A percentile compares a stretch with the other conserved stretches of the same genome.
These are phyloP conservation scores for Labeo catla DNA, from an alignment of 2,113 vertebrate species.

Conservation along the genomic window DNA sequence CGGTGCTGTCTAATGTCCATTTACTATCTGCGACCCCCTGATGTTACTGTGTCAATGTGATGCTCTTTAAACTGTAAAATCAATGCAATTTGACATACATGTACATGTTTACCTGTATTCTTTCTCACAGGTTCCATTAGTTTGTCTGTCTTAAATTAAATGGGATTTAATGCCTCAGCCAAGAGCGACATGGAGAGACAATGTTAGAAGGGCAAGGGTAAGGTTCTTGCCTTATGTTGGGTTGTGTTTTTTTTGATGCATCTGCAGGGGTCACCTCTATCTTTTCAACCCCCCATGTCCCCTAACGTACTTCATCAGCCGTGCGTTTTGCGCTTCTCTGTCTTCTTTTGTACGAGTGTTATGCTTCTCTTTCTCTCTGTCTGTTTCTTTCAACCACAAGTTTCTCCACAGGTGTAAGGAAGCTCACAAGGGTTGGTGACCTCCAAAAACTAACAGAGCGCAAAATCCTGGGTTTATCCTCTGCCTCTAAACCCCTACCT, in stretches of 20 bases:
- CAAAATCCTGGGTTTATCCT: conserved; percentile 67
- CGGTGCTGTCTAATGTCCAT: conserved; percentile 74
- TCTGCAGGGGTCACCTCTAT: conserved; percentile 73
- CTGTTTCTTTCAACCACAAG: conserved; percentile 84
- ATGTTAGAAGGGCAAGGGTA: conserved; percentile 96
- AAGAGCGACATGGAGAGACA: conserved; percentile 87
- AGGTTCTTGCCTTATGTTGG: conserved; percentile 95
- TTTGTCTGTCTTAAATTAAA: conserved; percentile 99
- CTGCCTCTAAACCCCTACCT: conserved; percentile 71
- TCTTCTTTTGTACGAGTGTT: conserved; percentile 76
- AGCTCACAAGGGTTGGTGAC: conserved; percentile 79
- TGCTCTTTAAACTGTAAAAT: conserved; percentile 69
- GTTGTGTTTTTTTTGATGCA: conserved; percentile 66
- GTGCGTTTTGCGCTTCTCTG: conserved; percentile 73
- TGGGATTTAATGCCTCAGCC: conserved; percentile 88
- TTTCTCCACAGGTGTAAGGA: conserved; percentile 98
- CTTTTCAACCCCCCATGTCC: conserved; percentile 62
- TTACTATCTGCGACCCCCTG: conserved; percentile 68
- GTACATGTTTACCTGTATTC: conserved; percentile 97
- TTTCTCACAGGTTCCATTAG: conserved; percentile 99
- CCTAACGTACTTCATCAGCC: conserved; percentile 68
- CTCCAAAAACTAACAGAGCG: conserved; percentile 72
- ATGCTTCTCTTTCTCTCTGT: conserved; percentile 80
- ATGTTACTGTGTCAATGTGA: conserved; percentile 74
- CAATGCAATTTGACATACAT: conserved; percentile 72